These are phyloP conservation scores for Eurois occulta DNA, from an alignment of 2,888 invertebrate genomes.

Conservation along the genomic window DNA sequence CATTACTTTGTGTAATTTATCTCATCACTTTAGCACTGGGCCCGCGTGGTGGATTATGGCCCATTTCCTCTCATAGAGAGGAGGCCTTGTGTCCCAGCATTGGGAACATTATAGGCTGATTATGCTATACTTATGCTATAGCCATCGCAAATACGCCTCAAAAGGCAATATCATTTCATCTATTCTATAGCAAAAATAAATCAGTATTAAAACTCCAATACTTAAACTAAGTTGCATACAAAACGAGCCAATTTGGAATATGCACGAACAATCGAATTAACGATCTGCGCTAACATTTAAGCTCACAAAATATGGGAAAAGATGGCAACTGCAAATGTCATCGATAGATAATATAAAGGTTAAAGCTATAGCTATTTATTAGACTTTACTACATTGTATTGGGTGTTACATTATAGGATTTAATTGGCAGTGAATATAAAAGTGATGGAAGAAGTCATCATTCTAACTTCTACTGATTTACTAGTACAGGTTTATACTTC, in stretches of 20 bases:
- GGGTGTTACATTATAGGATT: constrained; percentile 27
- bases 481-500: not conserved
- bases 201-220: constrained; percentile 47
- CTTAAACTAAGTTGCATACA: constrained; percentile 36
- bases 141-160: not conserved
- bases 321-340: constrained; percentile 68
- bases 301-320: constrained; percentile 71
- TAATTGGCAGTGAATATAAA: constrained; percentile 19
- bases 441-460: not conserved
- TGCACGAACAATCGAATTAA: constrained; percentile 55
- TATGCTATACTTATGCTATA: too few species aligned
- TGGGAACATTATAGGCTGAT: too few species aligned
- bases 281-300: constrained; percentile 70
- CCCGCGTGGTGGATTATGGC: too few species aligned
- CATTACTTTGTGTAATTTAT: too few species aligned
- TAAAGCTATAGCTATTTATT: constrained; percentile 45
- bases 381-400: constrained; percentile 20
- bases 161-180: not conserved
- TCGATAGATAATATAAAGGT: constrained; percentile 66
- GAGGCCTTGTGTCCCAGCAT: too few species aligned
- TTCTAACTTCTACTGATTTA: not conserved
- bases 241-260: constrained; percentile 54
- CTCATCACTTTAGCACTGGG: too few species aligned
- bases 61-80: too few species aligned
- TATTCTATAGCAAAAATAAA: constrained; percentile 26